Percentiles rank a stretch among this genome's conserved stretches.
phyloP scores from a whole-genome alignment of 2,888 invertebrate genomes.

The Agrotis exclamationis region DNA sequence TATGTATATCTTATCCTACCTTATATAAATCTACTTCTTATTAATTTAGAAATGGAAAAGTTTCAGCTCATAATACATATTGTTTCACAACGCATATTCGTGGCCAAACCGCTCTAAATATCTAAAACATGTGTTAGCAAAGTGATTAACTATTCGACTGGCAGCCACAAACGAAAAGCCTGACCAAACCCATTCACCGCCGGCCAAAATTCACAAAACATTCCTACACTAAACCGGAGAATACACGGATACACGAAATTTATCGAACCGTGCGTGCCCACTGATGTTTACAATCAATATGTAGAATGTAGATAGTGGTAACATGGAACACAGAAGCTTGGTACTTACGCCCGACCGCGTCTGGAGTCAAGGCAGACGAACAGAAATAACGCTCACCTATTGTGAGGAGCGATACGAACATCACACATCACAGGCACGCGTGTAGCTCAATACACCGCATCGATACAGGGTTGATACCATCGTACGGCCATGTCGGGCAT shows the following conservation, averaged over 20 bases:
- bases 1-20: too few relatives aligned
- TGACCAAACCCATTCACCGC: conserved; percentile 29
- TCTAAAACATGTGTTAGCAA: conserved; percentile 43
- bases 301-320: conserved; percentile 63
- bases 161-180: conserved; percentile 37
- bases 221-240: conserved; percentile 22
- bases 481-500: conserved; percentile 24
- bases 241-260: conserved; percentile 46
- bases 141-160: conserved; percentile 32
- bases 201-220: conserved; percentile 36
- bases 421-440: conserved; percentile 73
- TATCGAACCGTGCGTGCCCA: conserved; percentile 53
- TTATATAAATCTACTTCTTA: too few relatives aligned
- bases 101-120: conserved; percentile 8
- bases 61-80: not conserved
- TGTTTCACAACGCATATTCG: not conserved
- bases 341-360: conserved; percentile 63
- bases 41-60: not conserved
- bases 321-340: conserved; percentile 55
- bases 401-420: conserved; percentile 79
- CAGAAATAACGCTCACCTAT: conserved; percentile 88
- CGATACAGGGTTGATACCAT: conserved; percentile 56
- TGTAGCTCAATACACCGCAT: conserved; percentile 67
- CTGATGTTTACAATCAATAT: conserved; percentile 64
- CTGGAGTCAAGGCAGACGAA: conserved; percentile 79